Evolutionary conservation across 2,888 invertebrate genomes (phyloP).

Genomic region (Acronicta leporina): DNA sequence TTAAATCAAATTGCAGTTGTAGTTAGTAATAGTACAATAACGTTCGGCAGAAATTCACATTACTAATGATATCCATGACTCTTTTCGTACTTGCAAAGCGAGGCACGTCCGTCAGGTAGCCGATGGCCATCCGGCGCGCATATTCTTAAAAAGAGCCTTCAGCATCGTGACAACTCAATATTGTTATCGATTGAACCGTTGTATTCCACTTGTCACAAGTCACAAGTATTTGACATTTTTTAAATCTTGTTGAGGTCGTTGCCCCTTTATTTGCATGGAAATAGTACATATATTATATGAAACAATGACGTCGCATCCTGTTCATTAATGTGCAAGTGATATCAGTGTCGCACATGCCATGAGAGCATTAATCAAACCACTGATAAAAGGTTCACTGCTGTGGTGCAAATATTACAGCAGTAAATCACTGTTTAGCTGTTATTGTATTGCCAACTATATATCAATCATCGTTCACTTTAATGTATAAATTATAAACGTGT

Average conservation of each 20-base stretch:
- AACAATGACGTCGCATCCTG: constrained; percentile 66
- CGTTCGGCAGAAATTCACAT: constrained; percentile 44
- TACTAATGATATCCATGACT: constrained; percentile 54
- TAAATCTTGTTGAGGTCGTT: constrained; percentile 44
- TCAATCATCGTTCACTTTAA: constrained; percentile 66
- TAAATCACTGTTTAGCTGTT: constrained; percentile 80
- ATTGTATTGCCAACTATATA: constrained; percentile 64
- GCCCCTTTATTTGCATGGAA: constrained; percentile 49
- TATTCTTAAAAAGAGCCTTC: constrained; percentile 58
- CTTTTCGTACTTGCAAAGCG: constrained; percentile 61
- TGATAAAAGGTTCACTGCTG: constrained; percentile 77
- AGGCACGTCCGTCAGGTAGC: constrained; percentile 66
- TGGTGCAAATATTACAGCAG: constrained; percentile 72
- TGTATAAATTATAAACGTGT: constrained; percentile 62
- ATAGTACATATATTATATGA: constrained; percentile 53
- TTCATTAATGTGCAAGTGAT: constrained; percentile 67
- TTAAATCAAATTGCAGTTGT: constrained; percentile 14
- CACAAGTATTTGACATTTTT: constrained; percentile 28
- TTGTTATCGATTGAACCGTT: constrained; percentile 62
- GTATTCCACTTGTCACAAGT: constrained; percentile 42
- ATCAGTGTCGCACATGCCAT: constrained; percentile 74
- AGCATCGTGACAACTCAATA: constrained; percentile 64
- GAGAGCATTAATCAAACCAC: constrained; percentile 79
- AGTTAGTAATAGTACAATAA: constrained; percentile 37
- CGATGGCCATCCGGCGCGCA: constrained; percentile 68